These are phyloP conservation scores for Corythoichthys haematopterus DNA, from an alignment of 2,113 vertebrate species.

Conservation along the genomic window DNA sequence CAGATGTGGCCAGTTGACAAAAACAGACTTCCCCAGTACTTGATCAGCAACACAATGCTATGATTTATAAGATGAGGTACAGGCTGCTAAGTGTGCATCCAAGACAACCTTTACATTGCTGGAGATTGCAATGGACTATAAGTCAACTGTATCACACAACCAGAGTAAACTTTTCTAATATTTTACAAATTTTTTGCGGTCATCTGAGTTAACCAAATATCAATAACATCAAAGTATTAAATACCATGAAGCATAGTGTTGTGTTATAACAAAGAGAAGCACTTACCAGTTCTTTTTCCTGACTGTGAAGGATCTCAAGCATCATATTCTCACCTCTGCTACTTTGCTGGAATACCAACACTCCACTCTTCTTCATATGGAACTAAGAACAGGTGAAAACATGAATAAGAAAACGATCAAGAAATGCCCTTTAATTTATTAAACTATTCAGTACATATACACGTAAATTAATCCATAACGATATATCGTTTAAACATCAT, in stretches of 20 bases:
- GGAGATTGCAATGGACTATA: no score
- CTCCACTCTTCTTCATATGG: conserved; percentile 85
- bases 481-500: no score
- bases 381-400: conserved; percentile 67
- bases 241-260: not conserved
- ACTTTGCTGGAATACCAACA: conserved; percentile 94
- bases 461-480: no score
- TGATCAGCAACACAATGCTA: conserved; percentile 77
- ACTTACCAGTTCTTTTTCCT: conserved; percentile 76
- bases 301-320: conserved; percentile 76
- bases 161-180: not conserved
- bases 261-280: not conserved
- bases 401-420: not conserved
- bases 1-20: conserved; percentile 97
- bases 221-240: not conserved
- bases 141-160: not conserved
- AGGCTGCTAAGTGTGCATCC: not conserved
- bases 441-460: no score
- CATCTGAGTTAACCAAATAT: not conserved
- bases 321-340: conserved; percentile 97
- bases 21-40: conserved; percentile 82
- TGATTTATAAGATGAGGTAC: not conserved
- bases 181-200: not conserved
- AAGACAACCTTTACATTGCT: not conserved
- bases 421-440: no score